phyloP scores from a whole-genome alignment of 1,140 invertebrate species.

The Dysdera silvatica region DNA sequence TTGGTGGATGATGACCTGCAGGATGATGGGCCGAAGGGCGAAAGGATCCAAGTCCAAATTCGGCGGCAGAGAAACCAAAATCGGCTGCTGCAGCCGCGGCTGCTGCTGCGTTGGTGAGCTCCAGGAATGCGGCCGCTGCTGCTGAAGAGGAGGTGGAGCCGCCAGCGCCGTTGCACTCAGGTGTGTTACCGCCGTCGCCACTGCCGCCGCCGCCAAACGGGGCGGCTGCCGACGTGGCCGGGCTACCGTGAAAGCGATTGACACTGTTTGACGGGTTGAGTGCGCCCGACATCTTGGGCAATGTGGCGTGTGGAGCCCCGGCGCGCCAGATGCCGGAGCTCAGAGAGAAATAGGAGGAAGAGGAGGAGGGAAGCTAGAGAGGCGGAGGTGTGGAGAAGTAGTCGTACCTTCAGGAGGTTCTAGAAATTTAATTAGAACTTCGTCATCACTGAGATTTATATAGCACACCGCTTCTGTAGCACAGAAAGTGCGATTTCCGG shows the following conservation, averaged over 20 bases:
- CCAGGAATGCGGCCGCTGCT: slow-evolving; percentile 23
- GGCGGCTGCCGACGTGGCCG: slow-evolving; percentile 12
- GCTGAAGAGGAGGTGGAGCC: too few species aligned
- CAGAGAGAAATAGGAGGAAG: background rate
- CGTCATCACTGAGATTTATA: slow-evolving; percentile 24
- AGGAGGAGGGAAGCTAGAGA: too few species aligned
- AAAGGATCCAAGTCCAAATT: too few species aligned
- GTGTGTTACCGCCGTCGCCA: too few species aligned
- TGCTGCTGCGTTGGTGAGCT: slow-evolving; percentile 23
- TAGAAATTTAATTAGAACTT: too few species aligned
- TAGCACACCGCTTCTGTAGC: slow-evolving; percentile 22
- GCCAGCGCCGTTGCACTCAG: slow-evolving; percentile 30
- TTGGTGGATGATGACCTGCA: background rate
- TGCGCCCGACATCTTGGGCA: slow-evolving; percentile 28
- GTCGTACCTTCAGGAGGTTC: too few species aligned
- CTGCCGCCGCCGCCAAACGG: slow-evolving; percentile 18
- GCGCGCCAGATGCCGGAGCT: slow-evolving; percentile 21
- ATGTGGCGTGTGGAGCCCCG: slow-evolving; percentile 12
- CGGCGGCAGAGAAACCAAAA: slow-evolving; percentile 19
- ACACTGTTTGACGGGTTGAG: slow-evolving; percentile 30
- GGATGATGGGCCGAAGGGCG: slow-evolving; percentile 6
- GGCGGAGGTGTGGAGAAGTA: too few species aligned
- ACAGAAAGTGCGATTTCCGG: slow-evolving; percentile 9
- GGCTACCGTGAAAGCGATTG: slow-evolving; percentile 30
- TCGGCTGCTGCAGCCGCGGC: slow-evolving; percentile 9